A percentile compares a stretch with the other conserved stretches of the same genome.
phyloP scores from a whole-genome alignment of 2,888 invertebrate species.

The Sclerodermus sp. region DNA sequence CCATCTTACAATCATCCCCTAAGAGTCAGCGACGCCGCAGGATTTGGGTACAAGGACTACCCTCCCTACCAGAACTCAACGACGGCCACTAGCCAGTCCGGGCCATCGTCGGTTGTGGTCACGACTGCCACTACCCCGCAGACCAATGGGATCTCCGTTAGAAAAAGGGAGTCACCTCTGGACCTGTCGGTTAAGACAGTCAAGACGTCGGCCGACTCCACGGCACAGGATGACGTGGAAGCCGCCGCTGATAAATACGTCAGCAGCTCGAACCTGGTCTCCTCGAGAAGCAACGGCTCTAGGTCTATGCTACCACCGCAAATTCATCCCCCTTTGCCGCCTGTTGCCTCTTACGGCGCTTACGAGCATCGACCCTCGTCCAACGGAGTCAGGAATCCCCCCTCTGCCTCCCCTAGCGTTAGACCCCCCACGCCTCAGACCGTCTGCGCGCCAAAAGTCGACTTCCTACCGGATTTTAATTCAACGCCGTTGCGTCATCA shows the following conservation, averaged over 20 bases:
- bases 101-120: slow-evolving; percentile 14
- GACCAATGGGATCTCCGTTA: slow-evolving; percentile 41
- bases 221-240: slow-evolving; percentile 71
- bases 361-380: slow-evolving; percentile 21
- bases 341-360: slow-evolving; percentile 26
- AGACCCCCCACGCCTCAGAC: slow-evolving; percentile 33
- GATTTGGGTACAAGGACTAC: slow-evolving; percentile 41
- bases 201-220: slow-evolving; percentile 85
- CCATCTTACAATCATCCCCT: slow-evolving; percentile 4
- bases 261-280: slow-evolving; percentile 31
- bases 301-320: slow-evolving; percentile 40
- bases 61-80: slow-evolving; percentile 30
- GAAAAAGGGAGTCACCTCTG: slow-evolving; percentile 76
- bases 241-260: slow-evolving; percentile 44
- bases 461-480: slow-evolving; percentile 76
- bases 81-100: slow-evolving; percentile 13
- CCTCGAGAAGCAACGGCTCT: slow-evolving; percentile 29
- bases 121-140: slow-evolving; percentile 30
- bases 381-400: slow-evolving; percentile 10
- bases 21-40: slow-evolving; percentile 22
- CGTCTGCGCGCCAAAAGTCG: slow-evolving; percentile 72
- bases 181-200: slow-evolving; percentile 89
- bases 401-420: slow-evolving; percentile 11
- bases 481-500: slow-evolving; percentile 49
- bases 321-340: slow-evolving; percentile 37